Conservation (phyloP, 1,140 invertebrate genomes). For the Halotydeus destructor region DNA sequence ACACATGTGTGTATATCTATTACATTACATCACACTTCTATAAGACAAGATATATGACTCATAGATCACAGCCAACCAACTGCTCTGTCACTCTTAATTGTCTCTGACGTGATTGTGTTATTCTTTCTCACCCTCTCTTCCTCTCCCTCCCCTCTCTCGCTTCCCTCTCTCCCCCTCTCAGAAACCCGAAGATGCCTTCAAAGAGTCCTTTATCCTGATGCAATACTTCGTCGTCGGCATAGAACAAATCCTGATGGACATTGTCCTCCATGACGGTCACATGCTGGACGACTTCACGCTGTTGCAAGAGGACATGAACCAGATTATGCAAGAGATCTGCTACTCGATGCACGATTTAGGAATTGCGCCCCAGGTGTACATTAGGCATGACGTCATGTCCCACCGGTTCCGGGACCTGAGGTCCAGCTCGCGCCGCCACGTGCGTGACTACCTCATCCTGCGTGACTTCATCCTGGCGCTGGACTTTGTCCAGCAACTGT, state of each 20-base stretch:
- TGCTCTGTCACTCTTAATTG: too few relatives aligned
- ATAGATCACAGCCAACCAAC: too few relatives aligned
- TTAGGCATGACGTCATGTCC: slow-evolving; percentile 31
- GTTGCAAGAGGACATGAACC: slow-evolving; percentile 33
- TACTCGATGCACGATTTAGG: slow-evolving; percentile 33
- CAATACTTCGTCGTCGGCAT: slow-evolving; percentile 41
- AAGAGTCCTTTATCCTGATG: slow-evolving; percentile 35
- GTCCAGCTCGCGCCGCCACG: slow-evolving; percentile 26
- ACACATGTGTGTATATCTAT: too few relatives aligned
- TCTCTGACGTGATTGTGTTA: too few relatives aligned
- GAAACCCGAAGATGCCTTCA: slow-evolving; percentile 22
- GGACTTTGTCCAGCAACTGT: slow-evolving; percentile 34
- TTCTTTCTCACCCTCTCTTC: slow-evolving; percentile 5
- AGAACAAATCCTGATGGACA: slow-evolving; percentile 41
- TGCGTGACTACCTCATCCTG: slow-evolving; percentile 41
- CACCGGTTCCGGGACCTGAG: slow-evolving; percentile 27
- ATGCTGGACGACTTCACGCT: slow-evolving; percentile 34
- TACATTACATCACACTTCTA: too few relatives aligned
- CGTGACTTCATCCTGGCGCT: slow-evolving; percentile 40
- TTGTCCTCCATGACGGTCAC: slow-evolving; percentile 27
- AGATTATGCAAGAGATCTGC: slow-evolving; percentile 36
- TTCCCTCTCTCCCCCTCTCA: background rate
- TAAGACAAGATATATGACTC: too few relatives aligned
- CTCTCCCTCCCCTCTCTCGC: slow-evolving; percentile 2
- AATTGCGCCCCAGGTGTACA: slow-evolving; percentile 26